Evolutionary conservation across 1,140 invertebrate genomes (phyloP), one percentile per base, ranked within the genome.

Genomic region (Contarinia nasturtii): DNA sequence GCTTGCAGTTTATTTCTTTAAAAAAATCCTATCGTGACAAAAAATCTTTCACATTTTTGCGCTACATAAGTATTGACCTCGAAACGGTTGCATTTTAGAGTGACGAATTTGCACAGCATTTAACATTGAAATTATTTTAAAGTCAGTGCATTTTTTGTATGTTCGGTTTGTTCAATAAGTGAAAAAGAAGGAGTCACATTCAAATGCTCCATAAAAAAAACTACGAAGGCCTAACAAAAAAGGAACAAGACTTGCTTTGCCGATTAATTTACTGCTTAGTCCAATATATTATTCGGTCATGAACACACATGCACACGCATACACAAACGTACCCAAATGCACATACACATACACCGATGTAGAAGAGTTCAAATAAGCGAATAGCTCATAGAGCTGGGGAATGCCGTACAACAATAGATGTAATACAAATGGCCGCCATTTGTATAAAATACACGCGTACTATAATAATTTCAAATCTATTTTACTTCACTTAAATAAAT

Each of bases 361-460:
- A n/a, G 3, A 40, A 10, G 33, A 18, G 22, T 18, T 27, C 20
- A 14, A 22, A 33, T 20, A 33, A 15, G 33, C 22, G 21, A 14
- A 10, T 15, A 19, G 34, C 21, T 46, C 42, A 22, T 38, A 38
- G 36, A n/a, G 5, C 15, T 17, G 36, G 12, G 12, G 36, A 14
- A 38, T 38, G 12, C 12, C 15, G 15, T n/a, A 38, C 12, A 38
- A 38, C 12, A 38, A 14, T n/a, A 38, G 36, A 17, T n/a, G 36
- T n/a, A 38, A 38, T 12, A 38, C 12, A 38, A 38, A n/a, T 43
- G 41, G 41, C 41, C n/a, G 41, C 41, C 41, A 43, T 43, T 43
- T 18, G n/a, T n/a, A 11, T 11, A 18, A 43, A 43, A 21, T 18
- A n/a, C 17, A 43, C 20, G n/a, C 18, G 10, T 43, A 43, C n/a